Evolutionary conservation across 2,888 invertebrate genomes (phyloP).

Genomic region (Cephonodes hylas): DNA sequence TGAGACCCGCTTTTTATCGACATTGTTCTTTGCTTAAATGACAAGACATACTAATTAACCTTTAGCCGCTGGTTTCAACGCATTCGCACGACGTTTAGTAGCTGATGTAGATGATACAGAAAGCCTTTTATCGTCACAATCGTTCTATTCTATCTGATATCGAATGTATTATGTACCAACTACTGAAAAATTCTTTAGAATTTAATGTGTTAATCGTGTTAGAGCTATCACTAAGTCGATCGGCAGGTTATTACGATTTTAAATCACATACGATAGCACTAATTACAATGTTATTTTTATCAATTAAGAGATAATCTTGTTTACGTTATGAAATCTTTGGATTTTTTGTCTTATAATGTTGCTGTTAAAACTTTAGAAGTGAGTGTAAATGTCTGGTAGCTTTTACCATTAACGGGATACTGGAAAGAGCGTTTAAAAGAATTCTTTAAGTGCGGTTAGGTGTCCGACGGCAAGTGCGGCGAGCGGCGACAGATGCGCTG

Average conservation of each 20-base stretch:
- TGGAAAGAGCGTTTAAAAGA: slow-evolving; percentile 36
- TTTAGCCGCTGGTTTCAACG: not conserved
- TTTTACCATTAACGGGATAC: not conserved
- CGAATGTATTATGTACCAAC: not conserved
- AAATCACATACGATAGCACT: not conserved
- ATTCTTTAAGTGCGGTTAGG: slow-evolving; percentile 58
- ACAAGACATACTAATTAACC: not conserved
- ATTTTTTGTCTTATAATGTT: not conserved
- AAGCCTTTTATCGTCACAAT: not conserved
- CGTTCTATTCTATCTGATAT: not conserved
- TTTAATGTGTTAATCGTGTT: slow-evolving; percentile 4
- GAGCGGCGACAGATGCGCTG: slow-evolving; percentile 61
- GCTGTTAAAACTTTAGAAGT: not conserved
- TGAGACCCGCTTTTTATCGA: not conserved
- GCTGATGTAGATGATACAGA: not conserved
- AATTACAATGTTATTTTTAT: slow-evolving; percentile 1
- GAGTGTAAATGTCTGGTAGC: not conserved
- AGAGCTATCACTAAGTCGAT: not conserved
- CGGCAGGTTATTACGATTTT: not conserved
- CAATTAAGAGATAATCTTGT: not conserved
- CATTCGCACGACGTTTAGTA: not conserved
- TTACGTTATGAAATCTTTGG: not conserved
- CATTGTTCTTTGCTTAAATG: not conserved
- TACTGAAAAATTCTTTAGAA: not conserved
- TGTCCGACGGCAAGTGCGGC: slow-evolving; percentile 48